Percentiles rank a stretch among this genome's conserved stretches.
These are phyloP conservation scores for Nyctereutes procyonoides DNA, from an alignment of 2,113 vertebrate genomes.

Conservation along the genomic window DNA sequence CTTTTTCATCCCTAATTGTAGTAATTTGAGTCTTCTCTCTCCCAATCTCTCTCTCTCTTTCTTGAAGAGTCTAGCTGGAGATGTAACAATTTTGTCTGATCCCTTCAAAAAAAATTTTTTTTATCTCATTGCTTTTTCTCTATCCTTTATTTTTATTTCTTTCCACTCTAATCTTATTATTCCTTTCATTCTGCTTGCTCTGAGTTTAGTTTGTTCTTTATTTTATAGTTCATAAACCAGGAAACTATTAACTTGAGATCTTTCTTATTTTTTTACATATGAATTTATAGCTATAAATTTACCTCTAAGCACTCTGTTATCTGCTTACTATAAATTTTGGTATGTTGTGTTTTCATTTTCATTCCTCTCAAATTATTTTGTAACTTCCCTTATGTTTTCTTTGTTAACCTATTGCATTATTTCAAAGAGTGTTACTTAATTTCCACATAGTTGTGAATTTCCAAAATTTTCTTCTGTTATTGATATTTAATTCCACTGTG, in stretches of 20 bases:
- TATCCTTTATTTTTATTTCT: background rate
- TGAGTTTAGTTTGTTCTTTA: background rate
- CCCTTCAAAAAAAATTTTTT: background rate
- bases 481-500: background rate
- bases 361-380: background rate
- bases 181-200: background rate
- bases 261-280: background rate
- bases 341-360: background rate
- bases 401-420: background rate
- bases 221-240: background rate
- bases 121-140: background rate
- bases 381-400: background rate
- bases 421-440: background rate
- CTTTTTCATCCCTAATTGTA: background rate
- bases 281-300: background rate
- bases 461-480: background rate
- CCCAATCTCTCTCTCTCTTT: background rate
- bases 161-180: background rate
- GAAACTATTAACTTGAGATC: background rate
- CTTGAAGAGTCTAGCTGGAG: background rate
- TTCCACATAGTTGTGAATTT: background rate
- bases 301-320: background rate
- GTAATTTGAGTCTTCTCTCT: background rate
- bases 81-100: background rate
- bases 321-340: background rate